Percentiles rank a stretch among this genome's conserved stretches.
phyloP scores from a whole-genome alignment of 2,888 invertebrate species.

The Cheilosia pagana region DNA sequence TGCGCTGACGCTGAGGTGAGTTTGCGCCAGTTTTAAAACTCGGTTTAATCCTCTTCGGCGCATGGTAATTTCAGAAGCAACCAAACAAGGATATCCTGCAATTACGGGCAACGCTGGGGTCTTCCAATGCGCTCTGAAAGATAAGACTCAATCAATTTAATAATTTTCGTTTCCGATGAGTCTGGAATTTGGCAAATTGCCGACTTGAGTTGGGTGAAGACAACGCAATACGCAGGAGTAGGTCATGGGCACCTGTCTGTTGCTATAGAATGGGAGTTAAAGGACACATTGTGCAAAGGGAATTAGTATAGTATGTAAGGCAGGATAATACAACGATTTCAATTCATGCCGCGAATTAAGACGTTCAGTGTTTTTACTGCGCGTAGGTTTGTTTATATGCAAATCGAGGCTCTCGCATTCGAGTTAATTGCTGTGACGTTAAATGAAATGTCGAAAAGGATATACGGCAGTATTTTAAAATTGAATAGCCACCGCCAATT shows the following conservation, averaged over 20 bases:
- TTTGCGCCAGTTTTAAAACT: slow-evolving; percentile 33
- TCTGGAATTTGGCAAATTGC: slow-evolving; percentile 39
- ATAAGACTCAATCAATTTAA: slow-evolving; percentile 74
- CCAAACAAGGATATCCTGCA: slow-evolving; percentile 63
- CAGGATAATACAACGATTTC: slow-evolving; percentile 9
- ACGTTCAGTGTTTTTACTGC: neutral
- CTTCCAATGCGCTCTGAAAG: slow-evolving; percentile 27
- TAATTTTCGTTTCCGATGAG: slow-evolving; percentile 61
- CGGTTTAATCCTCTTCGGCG: slow-evolving; percentile 60
- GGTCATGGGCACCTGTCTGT: slow-evolving; percentile 45
- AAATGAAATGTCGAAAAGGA: too few species aligned
- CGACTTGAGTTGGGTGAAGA: neutral
- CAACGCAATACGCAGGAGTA: neutral
- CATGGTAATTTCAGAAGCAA: slow-evolving; percentile 65
- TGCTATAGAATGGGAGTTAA: slow-evolving; percentile 17
- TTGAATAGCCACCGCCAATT: too few species aligned
- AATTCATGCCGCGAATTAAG: neutral
- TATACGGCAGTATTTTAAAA: neutral
- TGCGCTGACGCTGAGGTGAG: slow-evolving; percentile 11
- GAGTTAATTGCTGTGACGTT: neutral
- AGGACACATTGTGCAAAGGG: neutral
- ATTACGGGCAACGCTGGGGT: slow-evolving; percentile 50
- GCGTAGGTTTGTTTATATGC: neutral
- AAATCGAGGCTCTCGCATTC: neutral
- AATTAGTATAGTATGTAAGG: neutral